These are phyloP conservation scores for Melieria picta DNA, from an alignment of 2,888 invertebrate species.

Conservation along the genomic window DNA sequence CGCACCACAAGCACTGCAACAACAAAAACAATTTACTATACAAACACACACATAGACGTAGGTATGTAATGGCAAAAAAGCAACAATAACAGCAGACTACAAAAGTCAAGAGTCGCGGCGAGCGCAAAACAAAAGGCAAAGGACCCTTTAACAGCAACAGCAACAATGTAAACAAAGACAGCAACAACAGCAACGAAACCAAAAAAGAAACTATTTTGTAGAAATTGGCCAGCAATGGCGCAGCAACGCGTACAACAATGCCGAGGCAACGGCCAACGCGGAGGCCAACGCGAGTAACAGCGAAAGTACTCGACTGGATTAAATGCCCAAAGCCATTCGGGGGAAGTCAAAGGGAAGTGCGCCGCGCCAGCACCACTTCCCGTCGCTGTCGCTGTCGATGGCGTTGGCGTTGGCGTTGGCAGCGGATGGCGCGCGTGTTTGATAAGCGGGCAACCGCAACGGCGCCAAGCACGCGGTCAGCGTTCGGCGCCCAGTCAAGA, in stretches of 20 bases:
- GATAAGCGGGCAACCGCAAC: too few species aligned
- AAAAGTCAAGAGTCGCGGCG: too few species aligned
- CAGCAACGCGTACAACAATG: too few species aligned
- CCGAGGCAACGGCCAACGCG: not conserved
- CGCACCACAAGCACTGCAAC: constrained; percentile 20
- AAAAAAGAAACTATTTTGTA: not conserved
- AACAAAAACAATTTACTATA: not conserved
- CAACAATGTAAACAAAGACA: not conserved
- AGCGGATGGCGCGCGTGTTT: too few species aligned
- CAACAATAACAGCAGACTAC: too few species aligned
- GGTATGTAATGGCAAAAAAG: too few species aligned
- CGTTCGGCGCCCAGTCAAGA: not conserved
- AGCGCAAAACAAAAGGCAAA: not conserved
- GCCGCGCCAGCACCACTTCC: not conserved
- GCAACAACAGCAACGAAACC: not conserved
- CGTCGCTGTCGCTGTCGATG: too few species aligned
- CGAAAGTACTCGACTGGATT: constrained; percentile 4
- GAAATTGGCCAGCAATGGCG: not conserved
- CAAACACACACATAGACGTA: constrained; percentile 6
- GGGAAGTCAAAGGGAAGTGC: not conserved
- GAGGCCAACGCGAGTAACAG: not conserved
- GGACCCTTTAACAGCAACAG: not conserved
- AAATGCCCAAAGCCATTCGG: not conserved
- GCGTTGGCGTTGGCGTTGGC: too few species aligned
- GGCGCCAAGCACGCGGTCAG: not conserved